These are phyloP conservation scores for Elachura formosa DNA, from an alignment of 2,113 vertebrate genomes.

Conservation along the genomic window DNA sequence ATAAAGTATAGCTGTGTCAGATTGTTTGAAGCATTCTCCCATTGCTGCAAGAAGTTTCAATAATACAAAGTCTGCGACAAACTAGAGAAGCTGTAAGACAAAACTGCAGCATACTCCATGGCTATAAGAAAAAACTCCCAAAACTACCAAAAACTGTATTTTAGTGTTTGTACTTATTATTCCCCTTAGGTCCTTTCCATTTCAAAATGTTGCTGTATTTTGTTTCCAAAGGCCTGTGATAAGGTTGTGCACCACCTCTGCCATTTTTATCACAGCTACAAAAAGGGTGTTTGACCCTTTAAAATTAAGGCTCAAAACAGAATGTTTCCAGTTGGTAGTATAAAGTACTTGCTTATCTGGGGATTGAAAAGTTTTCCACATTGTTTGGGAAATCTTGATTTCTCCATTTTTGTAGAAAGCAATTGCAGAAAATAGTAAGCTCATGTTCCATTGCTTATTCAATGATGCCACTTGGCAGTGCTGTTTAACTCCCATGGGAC, in stretches of 20 bases:
- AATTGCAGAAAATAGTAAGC: background rate
- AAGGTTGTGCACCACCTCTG: background rate
- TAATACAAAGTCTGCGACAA: background rate
- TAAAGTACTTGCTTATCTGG: background rate
- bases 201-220: background rate
- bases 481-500: background rate
- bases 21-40: background rate
- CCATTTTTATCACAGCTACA: background rate
- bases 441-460: background rate
- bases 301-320: background rate
- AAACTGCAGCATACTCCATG: background rate
- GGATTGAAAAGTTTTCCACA: background rate
- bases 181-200: background rate
- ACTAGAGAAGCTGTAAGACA: background rate
- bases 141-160: background rate
- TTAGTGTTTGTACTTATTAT: background rate
- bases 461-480: background rate
- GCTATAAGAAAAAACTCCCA: background rate
- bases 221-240: background rate
- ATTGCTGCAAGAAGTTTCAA: background rate
- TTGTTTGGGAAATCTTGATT: background rate
- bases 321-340: background rate
- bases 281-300: background rate
- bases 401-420: background rate
- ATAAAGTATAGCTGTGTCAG: background rate